These are phyloP conservation scores for Tineola bisselliella DNA, from an alignment of 2,888 invertebrate genomes.

Conservation along the genomic window DNA sequence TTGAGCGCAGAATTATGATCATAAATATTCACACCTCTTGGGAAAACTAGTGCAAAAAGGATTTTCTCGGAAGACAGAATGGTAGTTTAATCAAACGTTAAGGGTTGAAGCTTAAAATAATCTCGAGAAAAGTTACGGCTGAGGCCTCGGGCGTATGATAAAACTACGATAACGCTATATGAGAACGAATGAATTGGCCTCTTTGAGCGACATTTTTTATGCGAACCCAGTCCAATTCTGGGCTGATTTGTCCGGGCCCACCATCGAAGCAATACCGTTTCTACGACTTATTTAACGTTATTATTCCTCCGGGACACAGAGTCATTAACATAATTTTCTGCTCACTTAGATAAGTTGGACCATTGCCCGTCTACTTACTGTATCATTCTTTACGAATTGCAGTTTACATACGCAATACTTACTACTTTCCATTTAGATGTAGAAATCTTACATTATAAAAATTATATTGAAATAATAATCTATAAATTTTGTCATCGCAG, in stretches of 20 bases:
- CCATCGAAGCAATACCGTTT: slow-evolving; percentile 3
- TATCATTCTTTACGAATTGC: not conserved
- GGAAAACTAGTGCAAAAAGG: slow-evolving; percentile 10
- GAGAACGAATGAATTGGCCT: slow-evolving; percentile 57
- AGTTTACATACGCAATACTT: not conserved
- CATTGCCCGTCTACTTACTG: slow-evolving; percentile 27
- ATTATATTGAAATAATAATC: too few species aligned
- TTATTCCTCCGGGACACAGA: slow-evolving; percentile 34
- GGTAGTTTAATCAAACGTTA: slow-evolving; percentile 57
- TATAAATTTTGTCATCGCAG: not conserved
- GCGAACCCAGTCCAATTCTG: slow-evolving; percentile 15
- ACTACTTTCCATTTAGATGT: not conserved
- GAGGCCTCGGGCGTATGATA: slow-evolving; percentile 51
- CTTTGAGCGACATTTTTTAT: slow-evolving; percentile 54
- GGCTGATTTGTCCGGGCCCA: not conserved
- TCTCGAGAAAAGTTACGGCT: slow-evolving; percentile 45
- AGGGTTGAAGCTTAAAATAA: slow-evolving; percentile 60
- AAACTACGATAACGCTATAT: slow-evolving; percentile 61
- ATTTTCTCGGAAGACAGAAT: slow-evolving; percentile 18
- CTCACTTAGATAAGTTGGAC: slow-evolving; percentile 48
- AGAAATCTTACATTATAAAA: not conserved
- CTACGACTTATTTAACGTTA: slow-evolving; percentile 37
- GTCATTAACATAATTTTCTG: slow-evolving; percentile 61
- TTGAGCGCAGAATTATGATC: not conserved
- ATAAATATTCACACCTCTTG: not conserved